These are phyloP conservation scores for Erebia palarica DNA, from an alignment of 2,888 invertebrate genomes.

Conservation along the genomic window DNA sequence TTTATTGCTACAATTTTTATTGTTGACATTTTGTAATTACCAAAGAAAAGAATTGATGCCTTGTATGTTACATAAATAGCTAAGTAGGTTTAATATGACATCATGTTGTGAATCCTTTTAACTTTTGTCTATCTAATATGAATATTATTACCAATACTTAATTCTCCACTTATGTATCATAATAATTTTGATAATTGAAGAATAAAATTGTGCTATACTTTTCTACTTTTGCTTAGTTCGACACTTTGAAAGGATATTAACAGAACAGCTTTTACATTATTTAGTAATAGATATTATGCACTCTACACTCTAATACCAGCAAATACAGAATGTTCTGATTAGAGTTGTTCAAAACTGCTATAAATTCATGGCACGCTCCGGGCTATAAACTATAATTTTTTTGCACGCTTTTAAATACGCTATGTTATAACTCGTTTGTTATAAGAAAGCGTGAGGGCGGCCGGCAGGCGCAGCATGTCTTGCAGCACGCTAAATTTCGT, in stretches of 20 bases:
- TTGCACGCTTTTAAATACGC: too few species aligned
- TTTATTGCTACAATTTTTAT: conserved; percentile 38
- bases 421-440: too few species aligned
- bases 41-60: conserved; percentile 39
- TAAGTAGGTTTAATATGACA: conserved; percentile 9
- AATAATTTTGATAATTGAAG: too few species aligned
- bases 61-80: conserved; percentile 15
- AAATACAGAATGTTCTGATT: background rate
- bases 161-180: too few species aligned
- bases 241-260: background rate
- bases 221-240: background rate
- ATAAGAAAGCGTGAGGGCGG: too few species aligned
- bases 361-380: too few species aligned
- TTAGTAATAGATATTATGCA: background rate
- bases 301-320: background rate
- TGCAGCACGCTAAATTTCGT: too few species aligned
- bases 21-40: conserved; percentile 36
- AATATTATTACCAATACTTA: too few species aligned
- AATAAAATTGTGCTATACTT: background rate
- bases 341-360: too few species aligned
- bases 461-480: too few species aligned
- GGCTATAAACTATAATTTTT: too few species aligned
- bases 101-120: conserved; percentile 1
- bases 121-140: background rate
- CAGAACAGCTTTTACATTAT: too few species aligned